Percentiles rank a stretch among this genome's conserved stretches.
These are phyloP conservation scores for Caenorhabditis sp. DNA, from an alignment of 2,888 invertebrate genomes.

Conservation along the genomic window DNA sequence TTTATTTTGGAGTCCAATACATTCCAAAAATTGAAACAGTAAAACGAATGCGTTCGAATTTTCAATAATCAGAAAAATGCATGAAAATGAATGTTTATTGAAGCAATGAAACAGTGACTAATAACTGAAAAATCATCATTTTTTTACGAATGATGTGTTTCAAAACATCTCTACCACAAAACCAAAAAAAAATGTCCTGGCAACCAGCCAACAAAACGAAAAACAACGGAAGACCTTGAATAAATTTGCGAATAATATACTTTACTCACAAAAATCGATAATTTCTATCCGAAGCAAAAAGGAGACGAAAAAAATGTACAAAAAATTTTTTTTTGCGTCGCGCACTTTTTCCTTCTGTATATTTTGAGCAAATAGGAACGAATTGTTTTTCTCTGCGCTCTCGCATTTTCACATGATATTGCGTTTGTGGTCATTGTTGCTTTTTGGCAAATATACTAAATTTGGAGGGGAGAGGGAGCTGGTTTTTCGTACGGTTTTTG, in stretches of 20 bases:
- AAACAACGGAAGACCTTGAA: constrained; percentile 1
- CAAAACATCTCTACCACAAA: not conserved
- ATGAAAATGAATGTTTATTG: not conserved
- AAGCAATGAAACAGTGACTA: not conserved
- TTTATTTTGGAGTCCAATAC: no score
- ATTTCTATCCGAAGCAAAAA: not conserved
- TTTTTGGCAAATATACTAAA: no score
- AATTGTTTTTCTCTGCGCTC: not conserved
- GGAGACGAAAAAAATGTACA: not conserved
- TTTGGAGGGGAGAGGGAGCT: no score
- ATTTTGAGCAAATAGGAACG: no score
- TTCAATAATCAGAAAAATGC: not conserved
- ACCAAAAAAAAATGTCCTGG: not conserved
- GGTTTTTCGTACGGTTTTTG: no score
- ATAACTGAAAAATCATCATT: not conserved
- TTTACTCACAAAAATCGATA: not conserved
- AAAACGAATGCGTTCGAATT: not conserved
- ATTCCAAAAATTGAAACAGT: no score
- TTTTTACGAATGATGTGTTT: not conserved
- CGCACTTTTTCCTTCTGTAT: no score
- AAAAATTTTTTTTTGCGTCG: not conserved
- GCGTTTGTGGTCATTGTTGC: not conserved
- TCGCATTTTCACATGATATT: not conserved
- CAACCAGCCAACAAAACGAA: not conserved
- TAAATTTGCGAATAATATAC: not conserved